Conservation (phyloP, 2,888 invertebrate species). For the Agrochola circellaris region DNA sequence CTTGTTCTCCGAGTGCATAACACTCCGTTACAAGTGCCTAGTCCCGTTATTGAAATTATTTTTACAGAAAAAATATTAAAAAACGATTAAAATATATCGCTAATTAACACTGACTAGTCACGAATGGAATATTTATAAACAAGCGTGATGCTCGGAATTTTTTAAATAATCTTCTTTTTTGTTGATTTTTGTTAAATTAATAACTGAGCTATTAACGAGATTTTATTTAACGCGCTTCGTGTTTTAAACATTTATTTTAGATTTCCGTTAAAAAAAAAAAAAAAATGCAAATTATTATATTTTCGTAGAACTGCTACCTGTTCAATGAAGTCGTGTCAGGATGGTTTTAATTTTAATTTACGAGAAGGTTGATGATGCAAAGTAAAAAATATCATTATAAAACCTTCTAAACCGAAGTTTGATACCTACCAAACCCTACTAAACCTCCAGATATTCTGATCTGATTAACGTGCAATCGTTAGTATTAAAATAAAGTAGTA, state of each 20-base stretch:
- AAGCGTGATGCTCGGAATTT: slow-evolving; percentile 28
- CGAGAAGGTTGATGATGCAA: slow-evolving; percentile 3
- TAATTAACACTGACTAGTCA: slow-evolving; percentile 57
- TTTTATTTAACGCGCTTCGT: slow-evolving; percentile 51
- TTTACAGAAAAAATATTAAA: slow-evolving; percentile 44
- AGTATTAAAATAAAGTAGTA: neutral
- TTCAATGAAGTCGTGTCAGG: slow-evolving; percentile 39
- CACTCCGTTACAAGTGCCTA: neutral
- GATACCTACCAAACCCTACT: neutral
- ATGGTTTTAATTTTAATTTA: slow-evolving; percentile 12
- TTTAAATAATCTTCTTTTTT: slow-evolving; percentile 37
- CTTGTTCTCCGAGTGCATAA: neutral
- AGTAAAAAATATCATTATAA: neutral
- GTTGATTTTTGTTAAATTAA: slow-evolving; percentile 26
- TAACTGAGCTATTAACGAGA: slow-evolving; percentile 38
- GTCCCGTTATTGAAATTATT: slow-evolving; percentile 3
- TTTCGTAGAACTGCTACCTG: slow-evolving; percentile 49
- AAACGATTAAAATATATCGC: slow-evolving; percentile 55
- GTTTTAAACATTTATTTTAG: slow-evolving; percentile 42
- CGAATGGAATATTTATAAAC: slow-evolving; percentile 35
- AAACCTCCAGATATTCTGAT: too few species aligned
- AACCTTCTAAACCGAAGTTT: neutral
- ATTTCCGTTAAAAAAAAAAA: slow-evolving; percentile 64
- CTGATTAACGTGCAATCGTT: neutral
- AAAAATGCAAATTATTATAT: slow-evolving; percentile 37